Percentiles rank a stretch among this genome's conserved stretches.
Evolutionary conservation across 2,797 vertebrate species (phyloP).

Genomic region (Lithobates sylvaticus): DNA sequence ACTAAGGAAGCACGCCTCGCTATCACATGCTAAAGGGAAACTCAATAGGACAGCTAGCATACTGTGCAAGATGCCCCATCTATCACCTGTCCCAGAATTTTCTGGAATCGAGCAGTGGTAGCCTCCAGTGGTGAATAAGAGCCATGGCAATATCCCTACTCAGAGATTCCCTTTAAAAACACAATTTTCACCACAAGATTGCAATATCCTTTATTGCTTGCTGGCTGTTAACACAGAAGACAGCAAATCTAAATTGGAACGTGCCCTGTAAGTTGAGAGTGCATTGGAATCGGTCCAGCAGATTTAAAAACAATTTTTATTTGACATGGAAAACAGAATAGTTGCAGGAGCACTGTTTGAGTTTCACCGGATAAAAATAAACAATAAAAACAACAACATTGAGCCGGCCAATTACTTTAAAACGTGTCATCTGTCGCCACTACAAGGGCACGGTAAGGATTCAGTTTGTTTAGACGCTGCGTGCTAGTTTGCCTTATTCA

Average conservation of each 20-base stretch:
- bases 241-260: neutral
- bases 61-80: too few species aligned
- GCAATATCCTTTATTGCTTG: neutral
- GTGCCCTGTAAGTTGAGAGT: neutral
- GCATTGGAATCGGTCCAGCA: neutral
- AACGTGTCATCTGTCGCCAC: slow-evolving; percentile 21
- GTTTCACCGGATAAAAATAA: neutral
- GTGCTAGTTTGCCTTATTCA: slow-evolving; percentile 8
- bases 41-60: too few species aligned
- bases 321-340: neutral
- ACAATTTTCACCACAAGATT: neutral
- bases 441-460: slow-evolving; percentile 25
- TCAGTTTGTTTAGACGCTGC: slow-evolving; percentile 8
- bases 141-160: neutral
- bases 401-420: slow-evolving; percentile 1
- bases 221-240: neutral
- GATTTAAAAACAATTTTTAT: slow-evolving; percentile 4
- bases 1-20: too few species aligned
- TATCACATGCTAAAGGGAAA: too few species aligned
- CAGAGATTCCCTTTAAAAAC: neutral
- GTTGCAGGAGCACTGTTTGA: neutral
- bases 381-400: neutral
- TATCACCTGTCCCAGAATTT: neutral
- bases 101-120: neutral
- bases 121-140: neutral